Conservation (phyloP, 2,888 invertebrate species). For the Dolomedes plantarius region DNA sequence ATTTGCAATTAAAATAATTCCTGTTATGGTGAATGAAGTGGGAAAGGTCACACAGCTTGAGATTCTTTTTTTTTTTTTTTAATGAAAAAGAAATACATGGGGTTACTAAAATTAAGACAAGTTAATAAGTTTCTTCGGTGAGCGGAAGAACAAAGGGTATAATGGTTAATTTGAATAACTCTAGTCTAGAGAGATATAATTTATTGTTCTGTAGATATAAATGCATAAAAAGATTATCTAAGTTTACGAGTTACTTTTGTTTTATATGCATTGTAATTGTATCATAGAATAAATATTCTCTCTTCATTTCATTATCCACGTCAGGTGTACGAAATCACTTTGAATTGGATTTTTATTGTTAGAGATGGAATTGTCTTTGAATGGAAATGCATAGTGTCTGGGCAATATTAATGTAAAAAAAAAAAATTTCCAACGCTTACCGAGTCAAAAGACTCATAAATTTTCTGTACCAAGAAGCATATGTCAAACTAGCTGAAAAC, state of each 20-base stretch:
- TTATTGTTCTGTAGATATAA: background rate
- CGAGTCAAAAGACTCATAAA: no score
- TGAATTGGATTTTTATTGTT: no score
- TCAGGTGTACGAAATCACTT: no score
- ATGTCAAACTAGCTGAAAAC: no score
- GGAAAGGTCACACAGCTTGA: background rate
- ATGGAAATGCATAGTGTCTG: no score
- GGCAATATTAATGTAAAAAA: no score
- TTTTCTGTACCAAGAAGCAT: no score
- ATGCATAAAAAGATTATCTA: background rate
- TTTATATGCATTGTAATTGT: background rate
- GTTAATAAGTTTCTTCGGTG: background rate
- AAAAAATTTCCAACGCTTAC: no score
- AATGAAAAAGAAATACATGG: background rate
- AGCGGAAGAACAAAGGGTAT: background rate
- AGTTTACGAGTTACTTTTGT: background rate
- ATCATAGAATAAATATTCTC: background rate
- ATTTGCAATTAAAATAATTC: conserved; percentile 10
- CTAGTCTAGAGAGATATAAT: background rate
- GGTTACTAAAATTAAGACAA: background rate
- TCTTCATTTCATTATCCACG: no score
- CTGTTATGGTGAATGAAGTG: background rate
- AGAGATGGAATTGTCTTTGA: no score
- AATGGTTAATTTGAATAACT: background rate
- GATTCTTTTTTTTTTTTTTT: no score